Conservation (phyloP, 2,888 invertebrate species). For the Drosophila eohydei region DNA sequence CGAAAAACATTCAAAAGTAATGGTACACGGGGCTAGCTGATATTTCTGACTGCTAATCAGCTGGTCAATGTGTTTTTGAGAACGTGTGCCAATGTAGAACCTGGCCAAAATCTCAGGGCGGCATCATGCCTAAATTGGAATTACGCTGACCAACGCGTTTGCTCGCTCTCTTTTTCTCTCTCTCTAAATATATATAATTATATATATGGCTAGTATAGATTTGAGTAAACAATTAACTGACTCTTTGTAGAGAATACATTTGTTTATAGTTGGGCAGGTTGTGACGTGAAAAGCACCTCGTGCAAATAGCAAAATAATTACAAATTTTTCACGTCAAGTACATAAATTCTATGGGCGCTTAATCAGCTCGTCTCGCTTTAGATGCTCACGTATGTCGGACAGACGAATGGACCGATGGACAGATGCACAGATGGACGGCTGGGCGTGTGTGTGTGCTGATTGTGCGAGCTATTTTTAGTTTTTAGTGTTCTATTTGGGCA, state of each 20-base stretch:
- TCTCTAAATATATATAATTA: neutral
- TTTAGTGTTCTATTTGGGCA: constrained; percentile 57
- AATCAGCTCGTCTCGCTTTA: constrained; percentile 68
- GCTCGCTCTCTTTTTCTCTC: neutral
- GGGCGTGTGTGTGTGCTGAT: constrained; percentile 25
- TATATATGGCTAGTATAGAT: neutral
- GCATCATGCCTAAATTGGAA: constrained; percentile 75
- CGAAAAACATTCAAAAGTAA: neutral
- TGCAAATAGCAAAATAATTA: constrained; percentile 69
- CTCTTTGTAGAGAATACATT: constrained; percentile 15
- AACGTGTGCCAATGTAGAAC: constrained; percentile 48
- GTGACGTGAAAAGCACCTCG: constrained; percentile 75
- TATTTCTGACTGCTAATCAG: constrained; percentile 39
- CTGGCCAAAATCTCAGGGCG: constrained; percentile 31
- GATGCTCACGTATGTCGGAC: constrained; percentile 59
- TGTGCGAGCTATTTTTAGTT: constrained; percentile 55
- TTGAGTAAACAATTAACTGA: constrained; percentile 40
- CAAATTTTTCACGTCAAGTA: constrained; percentile 75
- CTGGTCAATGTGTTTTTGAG: constrained; percentile 37
- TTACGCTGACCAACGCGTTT: constrained; percentile 17
- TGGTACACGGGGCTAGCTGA: neutral
- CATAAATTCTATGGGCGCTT: constrained; percentile 62
- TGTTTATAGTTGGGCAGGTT: constrained; percentile 48
- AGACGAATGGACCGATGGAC: constrained; percentile 8
- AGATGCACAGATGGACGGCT: neutral